Percentiles rank a stretch among this genome's conserved stretches.
Conservation (phyloP, 1,140 invertebrate species). For the Glossosoma conforme region DNA sequence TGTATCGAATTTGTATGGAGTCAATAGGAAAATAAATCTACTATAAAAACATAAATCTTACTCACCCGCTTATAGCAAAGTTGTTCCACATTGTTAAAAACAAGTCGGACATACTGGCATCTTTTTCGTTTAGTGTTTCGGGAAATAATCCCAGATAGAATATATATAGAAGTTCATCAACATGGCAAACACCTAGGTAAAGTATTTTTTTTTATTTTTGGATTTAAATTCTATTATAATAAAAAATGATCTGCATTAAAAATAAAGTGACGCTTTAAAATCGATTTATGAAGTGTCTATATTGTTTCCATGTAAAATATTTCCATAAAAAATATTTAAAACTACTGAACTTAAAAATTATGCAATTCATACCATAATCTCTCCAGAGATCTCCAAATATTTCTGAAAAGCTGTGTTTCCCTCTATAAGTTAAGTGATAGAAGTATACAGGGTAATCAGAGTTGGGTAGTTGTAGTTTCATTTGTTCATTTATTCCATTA, state of each 20-base stretch:
- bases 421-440: constrained; percentile 25
- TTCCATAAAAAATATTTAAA: constrained; percentile 2
- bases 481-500: constrained; percentile 22
- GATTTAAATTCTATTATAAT: background rate
- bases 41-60: no score
- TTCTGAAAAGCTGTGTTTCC: constrained; percentile 23
- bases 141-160: constrained; percentile 19
- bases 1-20: background rate
- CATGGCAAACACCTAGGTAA: constrained; percentile 21
- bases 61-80: constrained; percentile 26
- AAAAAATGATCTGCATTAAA: background rate
- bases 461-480: constrained; percentile 12
- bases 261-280: background rate
- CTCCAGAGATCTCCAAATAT: constrained; percentile 21
- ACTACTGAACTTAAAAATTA: background rate
- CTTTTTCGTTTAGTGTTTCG: constrained; percentile 7
- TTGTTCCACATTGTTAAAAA: constrained; percentile 26
- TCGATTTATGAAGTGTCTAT: background rate
- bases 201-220: background rate
- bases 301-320: background rate
- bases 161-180: constrained; percentile 25
- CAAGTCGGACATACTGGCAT: constrained; percentile 12
- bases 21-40: no score
- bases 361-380: constrained; percentile 23
- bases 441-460: constrained; percentile 16